A percentile compares a stretch with the other conserved stretches of the same genome.
Conservation (phyloP, 1,140 invertebrate genomes). For the Eciton burchellii region DNA sequence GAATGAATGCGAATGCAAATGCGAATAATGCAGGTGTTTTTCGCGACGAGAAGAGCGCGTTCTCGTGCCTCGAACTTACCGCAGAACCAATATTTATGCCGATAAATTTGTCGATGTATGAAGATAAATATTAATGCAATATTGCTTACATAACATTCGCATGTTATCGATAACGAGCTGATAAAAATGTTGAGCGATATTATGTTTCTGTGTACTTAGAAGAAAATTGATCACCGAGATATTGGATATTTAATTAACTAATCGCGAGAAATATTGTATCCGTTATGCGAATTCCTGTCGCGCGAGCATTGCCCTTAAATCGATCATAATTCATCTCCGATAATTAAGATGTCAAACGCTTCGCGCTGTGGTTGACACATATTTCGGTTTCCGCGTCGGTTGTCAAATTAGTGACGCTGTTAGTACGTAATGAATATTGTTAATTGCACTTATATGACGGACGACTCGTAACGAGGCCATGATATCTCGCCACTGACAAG, state of each 20-base stretch:
- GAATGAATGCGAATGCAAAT: conserved; percentile 5
- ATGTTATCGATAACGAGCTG: too few relatives aligned
- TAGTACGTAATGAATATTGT: conserved; percentile 52
- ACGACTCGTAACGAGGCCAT: conserved; percentile 9
- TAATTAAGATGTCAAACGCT: conserved; percentile 53
- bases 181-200: not conserved
- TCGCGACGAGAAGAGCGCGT: not conserved
- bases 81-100: not conserved
- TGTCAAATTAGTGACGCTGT: conserved; percentile 53
- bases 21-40: conserved; percentile 8
- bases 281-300: not conserved
- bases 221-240: not conserved
- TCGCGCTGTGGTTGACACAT: conserved; percentile 38
- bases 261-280: not conserved
- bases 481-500: not conserved
- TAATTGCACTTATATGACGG: conserved; percentile 28
- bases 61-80: not conserved
- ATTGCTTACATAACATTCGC: too few relatives aligned
- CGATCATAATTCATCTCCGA: conserved; percentile 56
- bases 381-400: conserved; percentile 37
- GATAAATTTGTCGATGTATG: conserved; percentile 4
- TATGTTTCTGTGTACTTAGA: not conserved
- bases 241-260: not conserved
- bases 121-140: not conserved
- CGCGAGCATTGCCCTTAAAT: conserved; percentile 16